These are phyloP conservation scores for Syngnathus scovelli DNA, from an alignment of 2,113 vertebrate genomes.

Conservation along the genomic window DNA sequence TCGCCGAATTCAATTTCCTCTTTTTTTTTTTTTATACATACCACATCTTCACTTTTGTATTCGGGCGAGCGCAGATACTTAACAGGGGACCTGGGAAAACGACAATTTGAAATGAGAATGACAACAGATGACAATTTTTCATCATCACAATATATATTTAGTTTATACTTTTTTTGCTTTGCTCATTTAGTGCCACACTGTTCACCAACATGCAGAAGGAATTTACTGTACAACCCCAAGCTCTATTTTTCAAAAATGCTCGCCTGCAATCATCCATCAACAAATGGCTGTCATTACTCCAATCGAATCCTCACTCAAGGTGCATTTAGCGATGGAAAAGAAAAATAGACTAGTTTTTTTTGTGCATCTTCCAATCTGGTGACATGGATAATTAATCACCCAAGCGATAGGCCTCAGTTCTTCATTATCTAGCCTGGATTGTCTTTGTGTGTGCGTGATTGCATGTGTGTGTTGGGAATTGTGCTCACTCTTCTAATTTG, in stretches of 20 bases:
- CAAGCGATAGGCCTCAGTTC: slow-evolving; percentile 59
- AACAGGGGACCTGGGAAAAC: background rate
- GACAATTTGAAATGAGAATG: too few relatives aligned
- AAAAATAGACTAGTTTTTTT: slow-evolving; percentile 45
- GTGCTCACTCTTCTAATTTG: slow-evolving; percentile 40
- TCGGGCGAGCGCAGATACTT: slow-evolving; percentile 27
- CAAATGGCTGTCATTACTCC: slow-evolving; percentile 67
- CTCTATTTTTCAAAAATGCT: slow-evolving; percentile 66
- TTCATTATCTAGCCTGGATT: slow-evolving; percentile 64
- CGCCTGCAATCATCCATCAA: slow-evolving; percentile 66
- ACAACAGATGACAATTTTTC: too few relatives aligned
- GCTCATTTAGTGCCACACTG: slow-evolving; percentile 12
- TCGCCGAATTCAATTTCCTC: slow-evolving; percentile 47
- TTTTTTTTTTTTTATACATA: slow-evolving; percentile 54
- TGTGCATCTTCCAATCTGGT: slow-evolving; percentile 57
- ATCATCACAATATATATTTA: too few relatives aligned
- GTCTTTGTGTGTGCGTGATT: slow-evolving; percentile 1
- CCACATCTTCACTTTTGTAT: slow-evolving; percentile 28
- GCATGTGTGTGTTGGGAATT: slow-evolving; percentile 18
- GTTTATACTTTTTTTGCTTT: background rate
- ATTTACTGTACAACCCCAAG: slow-evolving; percentile 38
- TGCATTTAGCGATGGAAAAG: slow-evolving; percentile 45
- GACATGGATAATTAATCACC: slow-evolving; percentile 75
- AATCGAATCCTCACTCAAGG: slow-evolving; percentile 66
- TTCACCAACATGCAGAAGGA: background rate